Base-by-base conservation (phyloP, 1,140 invertebrate species). In the Chironomus tepperi region DNA sequence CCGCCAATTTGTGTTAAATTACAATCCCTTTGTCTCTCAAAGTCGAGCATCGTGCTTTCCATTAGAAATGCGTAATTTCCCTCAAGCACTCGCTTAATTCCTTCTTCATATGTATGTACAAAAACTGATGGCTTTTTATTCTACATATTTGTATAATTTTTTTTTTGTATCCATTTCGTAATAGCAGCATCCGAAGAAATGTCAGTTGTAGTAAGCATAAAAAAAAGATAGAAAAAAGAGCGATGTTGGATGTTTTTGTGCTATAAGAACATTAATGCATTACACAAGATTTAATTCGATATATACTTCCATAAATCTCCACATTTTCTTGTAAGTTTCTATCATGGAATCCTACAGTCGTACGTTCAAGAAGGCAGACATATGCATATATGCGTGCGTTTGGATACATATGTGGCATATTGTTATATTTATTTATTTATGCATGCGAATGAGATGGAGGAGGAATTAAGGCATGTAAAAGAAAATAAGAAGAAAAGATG, bases 31-130 rank as follows among this genome's bases (percentile, higher is more conserved):
- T 99, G 95, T 0, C 97, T 93, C 0, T 90, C 90, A 80, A 97
- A 98, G 82, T 99, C 98, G 73, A 99, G 84, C 89, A 98, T 98
- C 0, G 96, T 98, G 0, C 96, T 98, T 84, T 99, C 98, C 94
- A 99, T 98, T 21, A 99, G 87, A 81, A 98, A 99, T 0, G 98
- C 98, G 80, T 98, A 99, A 79, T 98, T 93, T 0, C 95, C 95
- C 73, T 90, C 87, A 70, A 96, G 81, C 0, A 98, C 94, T 73
- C 91, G 84, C 79, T 90, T 87, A 6, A 97, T 89, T 7, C 97
- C 95, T 79, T 97, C 91, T 78, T 95, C 93, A 80, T 97, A 97
- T 0, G 89, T 90, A 16, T 90, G 88, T 0, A 97, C 95, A 79
- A 97, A 95, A 10, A 96, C 93, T 0, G 91, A 87, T 0, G 92